A percentile compares a stretch with the other conserved stretches of the same genome.
Conservation (phyloP, 2,113 vertebrate species). For the Macrotus californicus region DNA sequence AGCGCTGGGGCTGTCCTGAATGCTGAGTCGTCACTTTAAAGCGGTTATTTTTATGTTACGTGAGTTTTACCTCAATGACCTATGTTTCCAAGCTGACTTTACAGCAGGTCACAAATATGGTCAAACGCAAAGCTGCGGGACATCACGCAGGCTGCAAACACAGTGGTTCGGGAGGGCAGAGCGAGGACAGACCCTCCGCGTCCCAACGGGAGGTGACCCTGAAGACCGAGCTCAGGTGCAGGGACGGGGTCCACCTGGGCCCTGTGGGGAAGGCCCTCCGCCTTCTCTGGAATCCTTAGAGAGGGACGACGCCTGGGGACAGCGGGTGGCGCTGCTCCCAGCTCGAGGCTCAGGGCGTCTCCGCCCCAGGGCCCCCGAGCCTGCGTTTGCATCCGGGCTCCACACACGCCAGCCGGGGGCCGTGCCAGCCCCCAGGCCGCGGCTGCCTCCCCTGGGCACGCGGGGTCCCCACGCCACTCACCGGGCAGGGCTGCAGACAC, state of each 20-base stretch:
- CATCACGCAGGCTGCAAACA: background rate
- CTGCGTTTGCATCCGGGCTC: rapidly evolving
- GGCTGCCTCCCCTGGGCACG: background rate
- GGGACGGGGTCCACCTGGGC: background rate
- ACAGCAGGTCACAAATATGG: background rate
- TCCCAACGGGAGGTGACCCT: background rate
- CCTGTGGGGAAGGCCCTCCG: background rate
- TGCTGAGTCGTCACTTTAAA: rapidly evolving
- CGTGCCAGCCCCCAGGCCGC: rapidly evolving
- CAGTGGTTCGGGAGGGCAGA: background rate
- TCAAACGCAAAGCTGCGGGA: background rate
- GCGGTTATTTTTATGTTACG: background rate
- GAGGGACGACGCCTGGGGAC: background rate
- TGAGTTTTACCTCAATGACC: too few relatives aligned
- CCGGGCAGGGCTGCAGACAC: rapidly evolving
- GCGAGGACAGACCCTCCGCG: background rate
- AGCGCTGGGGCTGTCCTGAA: background rate
- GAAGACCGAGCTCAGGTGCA: background rate
- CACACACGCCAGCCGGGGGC: rapidly evolving
- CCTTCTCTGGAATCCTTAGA: background rate
- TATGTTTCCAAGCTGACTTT: background rate
- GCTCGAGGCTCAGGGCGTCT: background rate
- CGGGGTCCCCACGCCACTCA: too few relatives aligned
- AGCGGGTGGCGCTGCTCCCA: background rate
- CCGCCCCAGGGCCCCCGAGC: background rate